Conservation (phyloP, 2,888 invertebrate genomes). For the Anaspis maculata region DNA sequence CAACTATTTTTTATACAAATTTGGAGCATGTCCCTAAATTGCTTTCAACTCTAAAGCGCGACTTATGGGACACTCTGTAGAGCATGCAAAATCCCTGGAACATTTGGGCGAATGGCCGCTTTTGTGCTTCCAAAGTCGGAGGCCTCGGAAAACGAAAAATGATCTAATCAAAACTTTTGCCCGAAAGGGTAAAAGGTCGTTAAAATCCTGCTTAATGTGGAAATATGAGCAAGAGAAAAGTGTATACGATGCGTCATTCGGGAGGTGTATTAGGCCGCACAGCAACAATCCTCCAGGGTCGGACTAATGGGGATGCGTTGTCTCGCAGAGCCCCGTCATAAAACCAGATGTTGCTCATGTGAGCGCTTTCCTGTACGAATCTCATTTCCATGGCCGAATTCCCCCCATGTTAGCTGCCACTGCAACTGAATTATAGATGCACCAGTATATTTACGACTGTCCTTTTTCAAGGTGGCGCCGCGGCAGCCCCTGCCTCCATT, state of each 20-base stretch:
- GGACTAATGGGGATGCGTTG: constrained; percentile 40
- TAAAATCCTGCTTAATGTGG: constrained; percentile 23
- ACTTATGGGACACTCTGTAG: too few species aligned
- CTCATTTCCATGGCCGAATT: constrained; percentile 33
- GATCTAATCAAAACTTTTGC: constrained; percentile 25
- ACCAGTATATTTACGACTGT: constrained; percentile 32
- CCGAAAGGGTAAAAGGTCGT: constrained; percentile 11
- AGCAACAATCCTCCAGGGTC: constrained; percentile 32
- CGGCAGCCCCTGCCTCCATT: too few species aligned
- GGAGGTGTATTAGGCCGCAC: constrained; percentile 26
- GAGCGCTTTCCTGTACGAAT: constrained; percentile 33
- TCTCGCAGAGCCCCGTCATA: constrained; percentile 34
- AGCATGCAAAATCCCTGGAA: too few species aligned
- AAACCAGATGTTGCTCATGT: constrained; percentile 37
- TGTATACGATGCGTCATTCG: constrained; percentile 22
- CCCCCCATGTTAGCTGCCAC: constrained; percentile 29
- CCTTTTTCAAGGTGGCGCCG: constrained; percentile 31
- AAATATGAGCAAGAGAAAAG: constrained; percentile 26
- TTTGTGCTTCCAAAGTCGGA: too few species aligned
- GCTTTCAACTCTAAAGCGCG: too few species aligned
- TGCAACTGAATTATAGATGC: constrained; percentile 37
- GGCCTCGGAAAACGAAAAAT: too few species aligned
- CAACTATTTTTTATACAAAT: too few species aligned
- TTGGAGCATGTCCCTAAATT: too few species aligned
- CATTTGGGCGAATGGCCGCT: too few species aligned